These are phyloP conservation scores for Ormyrus rosae DNA, from an alignment of 2,888 invertebrate genomes.

Conservation along the genomic window DNA sequence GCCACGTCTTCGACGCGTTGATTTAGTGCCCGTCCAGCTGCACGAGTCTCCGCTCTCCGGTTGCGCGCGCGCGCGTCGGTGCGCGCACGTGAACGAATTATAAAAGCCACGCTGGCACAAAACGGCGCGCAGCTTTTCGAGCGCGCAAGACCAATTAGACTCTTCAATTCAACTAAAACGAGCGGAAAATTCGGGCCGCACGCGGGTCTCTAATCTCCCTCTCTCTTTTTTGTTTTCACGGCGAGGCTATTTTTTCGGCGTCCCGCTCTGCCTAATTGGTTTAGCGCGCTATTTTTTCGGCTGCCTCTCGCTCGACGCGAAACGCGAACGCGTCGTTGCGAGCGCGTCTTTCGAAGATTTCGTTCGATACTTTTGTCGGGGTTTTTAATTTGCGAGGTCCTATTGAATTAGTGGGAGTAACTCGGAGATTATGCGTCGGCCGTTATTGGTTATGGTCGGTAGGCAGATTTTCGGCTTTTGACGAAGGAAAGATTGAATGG, in stretches of 20 bases:
- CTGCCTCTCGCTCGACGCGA: neutral
- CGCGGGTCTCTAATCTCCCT: slow-evolving; percentile 31
- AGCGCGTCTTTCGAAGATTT: slow-evolving; percentile 15
- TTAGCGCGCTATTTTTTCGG: slow-evolving; percentile 18
- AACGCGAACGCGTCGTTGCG: slow-evolving; percentile 10
- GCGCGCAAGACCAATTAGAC: slow-evolving; percentile 60
- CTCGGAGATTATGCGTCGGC: neutral
- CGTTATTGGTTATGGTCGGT: neutral
- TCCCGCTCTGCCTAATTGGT: slow-evolving; percentile 18
- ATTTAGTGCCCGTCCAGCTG: too few relatives aligned
- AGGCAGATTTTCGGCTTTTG: neutral
- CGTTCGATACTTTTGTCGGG: neutral
- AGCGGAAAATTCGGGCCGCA: slow-evolving; percentile 48
- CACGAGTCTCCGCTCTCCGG: too few relatives aligned
- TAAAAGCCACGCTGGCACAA: slow-evolving; percentile 2
- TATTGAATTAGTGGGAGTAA: neutral
- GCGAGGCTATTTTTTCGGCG: slow-evolving; percentile 13
- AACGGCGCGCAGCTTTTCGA: slow-evolving; percentile 20
- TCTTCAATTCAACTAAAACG: slow-evolving; percentile 57
- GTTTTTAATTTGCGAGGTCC: neutral
- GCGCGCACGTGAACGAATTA: neutral
- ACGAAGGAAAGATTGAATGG: slow-evolving; percentile 5
- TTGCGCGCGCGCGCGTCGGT: neutral
- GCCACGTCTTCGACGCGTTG: too few relatives aligned
- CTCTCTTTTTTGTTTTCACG: slow-evolving; percentile 20